Percentiles rank a stretch among this genome's conserved stretches.
Conservation (phyloP, 2,113 vertebrate genomes). For the Ictidomys tridecemlineatus region DNA sequence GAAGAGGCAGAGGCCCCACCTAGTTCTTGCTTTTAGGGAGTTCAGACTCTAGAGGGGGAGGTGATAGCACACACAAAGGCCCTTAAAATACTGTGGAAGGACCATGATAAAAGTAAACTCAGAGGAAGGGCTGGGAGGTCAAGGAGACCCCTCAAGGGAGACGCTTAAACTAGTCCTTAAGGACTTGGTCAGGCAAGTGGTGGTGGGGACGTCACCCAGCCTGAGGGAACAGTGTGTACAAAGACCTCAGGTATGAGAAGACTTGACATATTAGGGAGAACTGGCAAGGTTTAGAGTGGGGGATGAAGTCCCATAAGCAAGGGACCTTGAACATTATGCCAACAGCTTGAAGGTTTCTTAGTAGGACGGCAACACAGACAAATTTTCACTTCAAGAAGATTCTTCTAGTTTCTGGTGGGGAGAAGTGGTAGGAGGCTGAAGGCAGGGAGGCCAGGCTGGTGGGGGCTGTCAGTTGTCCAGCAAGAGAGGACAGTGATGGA, state of each 20-base stretch:
- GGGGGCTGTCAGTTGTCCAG: background rate
- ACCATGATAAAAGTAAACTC: too few relatives aligned
- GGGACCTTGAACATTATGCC: background rate
- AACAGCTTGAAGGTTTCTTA: background rate
- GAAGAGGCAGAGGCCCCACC: background rate
- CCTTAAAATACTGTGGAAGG: fast-evolving
- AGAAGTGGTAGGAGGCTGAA: background rate
- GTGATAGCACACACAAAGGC: too few relatives aligned
- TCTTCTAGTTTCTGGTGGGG: background rate
- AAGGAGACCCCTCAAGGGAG: background rate
- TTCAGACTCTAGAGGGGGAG: background rate
- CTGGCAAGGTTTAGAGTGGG: background rate
- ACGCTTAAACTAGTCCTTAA: background rate
- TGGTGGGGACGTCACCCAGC: background rate
- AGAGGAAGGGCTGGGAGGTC: background rate
- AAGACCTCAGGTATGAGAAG: background rate
- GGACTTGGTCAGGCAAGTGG: background rate
- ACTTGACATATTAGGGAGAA: background rate
- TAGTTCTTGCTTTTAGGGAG: background rate
- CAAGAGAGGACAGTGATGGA: background rate
- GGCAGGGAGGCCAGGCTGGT: background rate
- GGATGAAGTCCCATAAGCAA: background rate
- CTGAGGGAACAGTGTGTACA: background rate
- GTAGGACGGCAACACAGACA: background rate
- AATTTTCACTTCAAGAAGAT: background rate